These are phyloP conservation scores for Ia io DNA, from an alignment of 2,113 vertebrate genomes.

Conservation along the genomic window DNA sequence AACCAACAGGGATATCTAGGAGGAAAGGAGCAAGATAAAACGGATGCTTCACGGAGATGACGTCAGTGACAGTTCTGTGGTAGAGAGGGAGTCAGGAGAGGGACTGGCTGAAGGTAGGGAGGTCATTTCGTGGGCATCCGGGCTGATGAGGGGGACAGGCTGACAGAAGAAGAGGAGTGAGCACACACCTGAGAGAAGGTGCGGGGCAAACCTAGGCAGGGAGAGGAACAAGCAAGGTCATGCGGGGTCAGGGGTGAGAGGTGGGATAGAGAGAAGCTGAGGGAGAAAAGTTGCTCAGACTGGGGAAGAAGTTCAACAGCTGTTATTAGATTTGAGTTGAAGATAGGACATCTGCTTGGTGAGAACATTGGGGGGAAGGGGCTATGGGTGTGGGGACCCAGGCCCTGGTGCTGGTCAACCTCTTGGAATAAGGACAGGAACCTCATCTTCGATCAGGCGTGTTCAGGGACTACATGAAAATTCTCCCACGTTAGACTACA, in stretches of 20 bases:
- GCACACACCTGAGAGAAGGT: not conserved
- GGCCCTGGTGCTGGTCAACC: not conserved
- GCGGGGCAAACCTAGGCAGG: not conserved
- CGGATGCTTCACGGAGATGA: fast-evolving
- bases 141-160: not conserved
- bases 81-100: not conserved
- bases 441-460: not conserved
- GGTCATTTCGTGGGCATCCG: not conserved
- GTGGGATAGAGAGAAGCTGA: not conserved
- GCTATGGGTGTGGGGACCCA: not conserved
- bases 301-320: not conserved
- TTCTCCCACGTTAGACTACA: not conserved
- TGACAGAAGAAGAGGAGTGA: not conserved
- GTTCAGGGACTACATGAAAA: not conserved
- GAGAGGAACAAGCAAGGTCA: not conserved
- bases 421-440: not conserved
- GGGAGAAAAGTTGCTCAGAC: not conserved
- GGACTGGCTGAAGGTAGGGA: not conserved
- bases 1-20: not conserved
- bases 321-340: not conserved
- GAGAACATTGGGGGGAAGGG: not conserved
- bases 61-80: no score
- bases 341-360: not conserved
- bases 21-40: not conserved
- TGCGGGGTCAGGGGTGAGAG: not conserved